These are phyloP conservation scores for Mesorhabditis spiculigera DNA, from an alignment of 2,888 invertebrate genomes.

Conservation along the genomic window DNA sequence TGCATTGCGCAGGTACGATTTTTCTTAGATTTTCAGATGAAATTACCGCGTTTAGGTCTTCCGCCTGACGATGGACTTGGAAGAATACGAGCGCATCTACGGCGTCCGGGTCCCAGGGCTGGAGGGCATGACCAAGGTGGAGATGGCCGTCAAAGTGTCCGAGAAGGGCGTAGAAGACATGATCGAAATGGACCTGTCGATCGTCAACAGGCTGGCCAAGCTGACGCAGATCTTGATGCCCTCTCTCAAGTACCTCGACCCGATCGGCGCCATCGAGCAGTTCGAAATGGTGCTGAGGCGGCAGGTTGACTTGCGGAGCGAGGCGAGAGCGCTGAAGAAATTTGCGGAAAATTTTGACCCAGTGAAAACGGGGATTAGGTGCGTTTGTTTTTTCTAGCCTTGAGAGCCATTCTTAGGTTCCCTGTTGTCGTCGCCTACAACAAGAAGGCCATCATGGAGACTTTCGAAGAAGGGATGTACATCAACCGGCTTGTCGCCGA, in stretches of 20 bases:
- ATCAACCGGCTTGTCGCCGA: conserved; percentile 39
- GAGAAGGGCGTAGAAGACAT: conserved; percentile 61
- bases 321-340: conserved; percentile 60
- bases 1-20: conserved; percentile 63
- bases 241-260: conserved; percentile 61
- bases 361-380: conserved; percentile 48
- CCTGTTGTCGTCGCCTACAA: conserved; percentile 61
- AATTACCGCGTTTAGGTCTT: conserved; percentile 46
- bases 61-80: conserved; percentile 44
- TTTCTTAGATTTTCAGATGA: background rate
- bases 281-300: conserved; percentile 61
- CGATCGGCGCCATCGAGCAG: conserved; percentile 62
- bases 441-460: conserved; percentile 63
- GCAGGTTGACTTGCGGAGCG: conserved; percentile 62
- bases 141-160: conserved; percentile 51
- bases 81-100: conserved; percentile 30
- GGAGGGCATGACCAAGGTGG: conserved; percentile 23
- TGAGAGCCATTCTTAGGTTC: conserved; percentile 13
- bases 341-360: conserved; percentile 61
- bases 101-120: conserved; percentile 23
- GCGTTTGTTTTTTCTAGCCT: too few species aligned
- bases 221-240: conserved; percentile 26
- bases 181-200: conserved; percentile 60
- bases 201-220: conserved; percentile 46
- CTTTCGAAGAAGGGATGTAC: conserved; percentile 60